Percentiles rank a stretch among this genome's conserved stretches.
These are phyloP conservation scores for Tiphia femorata DNA, from an alignment of 2,888 invertebrate species.

Conservation along the genomic window DNA sequence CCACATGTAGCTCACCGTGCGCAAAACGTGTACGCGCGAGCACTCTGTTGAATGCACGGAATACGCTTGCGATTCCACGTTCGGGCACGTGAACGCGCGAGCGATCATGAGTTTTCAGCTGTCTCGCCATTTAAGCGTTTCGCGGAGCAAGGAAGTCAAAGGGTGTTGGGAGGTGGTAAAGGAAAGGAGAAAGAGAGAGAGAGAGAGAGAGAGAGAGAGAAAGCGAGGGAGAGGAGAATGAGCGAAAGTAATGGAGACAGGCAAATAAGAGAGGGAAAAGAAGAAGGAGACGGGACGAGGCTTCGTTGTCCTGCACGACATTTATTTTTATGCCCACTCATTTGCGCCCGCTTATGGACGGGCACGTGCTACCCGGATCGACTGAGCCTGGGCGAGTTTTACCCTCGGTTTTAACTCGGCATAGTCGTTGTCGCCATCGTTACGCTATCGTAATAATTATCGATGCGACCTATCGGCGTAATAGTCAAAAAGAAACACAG, in stretches of 20 bases:
- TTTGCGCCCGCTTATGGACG: conserved; percentile 47
- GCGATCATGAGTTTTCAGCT: conserved; percentile 41
- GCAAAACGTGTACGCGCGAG: neutral
- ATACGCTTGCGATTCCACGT: conserved; percentile 1
- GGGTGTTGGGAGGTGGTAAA: neutral
- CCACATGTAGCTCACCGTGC: neutral
- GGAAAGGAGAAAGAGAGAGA: conserved; percentile 9
- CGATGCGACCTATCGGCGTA: too few species aligned
- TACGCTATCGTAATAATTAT: too few species aligned
- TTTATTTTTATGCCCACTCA: conserved; percentile 49
- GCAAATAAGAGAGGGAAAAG: conserved; percentile 8
- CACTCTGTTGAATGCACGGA: conserved; percentile 8
- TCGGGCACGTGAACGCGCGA: conserved; percentile 4
- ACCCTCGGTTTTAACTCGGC: too few species aligned
- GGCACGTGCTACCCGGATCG: conserved; percentile 48
- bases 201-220: neutral
- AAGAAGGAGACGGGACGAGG: conserved; percentile 1
- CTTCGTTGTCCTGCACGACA: conserved; percentile 36
- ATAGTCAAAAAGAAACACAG: too few species aligned
- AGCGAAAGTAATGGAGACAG: too few species aligned
- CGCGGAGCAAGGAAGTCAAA: neutral
- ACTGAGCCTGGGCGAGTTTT: conserved; percentile 21
- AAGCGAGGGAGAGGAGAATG: neutral
- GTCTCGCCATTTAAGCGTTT: conserved; percentile 45
- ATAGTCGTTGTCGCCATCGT: too few species aligned